These are phyloP conservation scores for Cotesia typhae DNA, from an alignment of 1,140 invertebrate species.

Conservation along the genomic window DNA sequence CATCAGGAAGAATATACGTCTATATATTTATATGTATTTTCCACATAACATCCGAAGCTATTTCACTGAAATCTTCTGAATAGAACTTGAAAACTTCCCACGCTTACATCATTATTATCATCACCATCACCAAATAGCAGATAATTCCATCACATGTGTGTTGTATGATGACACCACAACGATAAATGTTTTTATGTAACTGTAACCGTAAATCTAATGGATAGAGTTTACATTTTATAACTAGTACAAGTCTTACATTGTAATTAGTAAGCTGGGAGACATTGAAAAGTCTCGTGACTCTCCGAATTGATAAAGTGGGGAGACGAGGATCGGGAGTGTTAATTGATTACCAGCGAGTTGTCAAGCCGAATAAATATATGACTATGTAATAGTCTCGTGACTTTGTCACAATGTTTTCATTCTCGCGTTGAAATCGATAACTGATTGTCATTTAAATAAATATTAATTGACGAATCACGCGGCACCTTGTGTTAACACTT, in stretches of 20 bases:
- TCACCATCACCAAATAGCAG: constrained; percentile 1
- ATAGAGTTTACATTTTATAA: too few relatives aligned
- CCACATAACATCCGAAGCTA: not conserved
- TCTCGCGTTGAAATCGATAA: constrained; percentile 27
- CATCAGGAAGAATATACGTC: not conserved
- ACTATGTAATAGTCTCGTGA: constrained; percentile 25
- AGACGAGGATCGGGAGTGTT: constrained; percentile 11
- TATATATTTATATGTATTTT: not conserved
- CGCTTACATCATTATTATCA: not conserved
- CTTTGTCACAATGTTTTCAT: constrained; percentile 13
- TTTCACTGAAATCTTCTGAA: not conserved
- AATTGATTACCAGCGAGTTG: constrained; percentile 23
- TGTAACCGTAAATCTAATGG: not conserved
- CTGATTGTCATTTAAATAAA: constrained; percentile 37
- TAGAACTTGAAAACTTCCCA: constrained; percentile 1
- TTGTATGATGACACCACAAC: constrained; percentile 4
- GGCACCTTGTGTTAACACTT: constrained; percentile 17
- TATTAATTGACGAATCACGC: constrained; percentile 30
- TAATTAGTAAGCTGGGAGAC: not conserved
- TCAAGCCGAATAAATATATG: constrained; percentile 23
- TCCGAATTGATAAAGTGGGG: constrained; percentile 12
- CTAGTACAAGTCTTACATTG: not conserved
- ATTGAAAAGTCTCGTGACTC: constrained; percentile 27
- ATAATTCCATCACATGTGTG: not conserved
- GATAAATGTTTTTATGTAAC: too few relatives aligned